phyloP scores from a whole-genome alignment of 2,888 invertebrate species.

The Ligdia adustata region DNA sequence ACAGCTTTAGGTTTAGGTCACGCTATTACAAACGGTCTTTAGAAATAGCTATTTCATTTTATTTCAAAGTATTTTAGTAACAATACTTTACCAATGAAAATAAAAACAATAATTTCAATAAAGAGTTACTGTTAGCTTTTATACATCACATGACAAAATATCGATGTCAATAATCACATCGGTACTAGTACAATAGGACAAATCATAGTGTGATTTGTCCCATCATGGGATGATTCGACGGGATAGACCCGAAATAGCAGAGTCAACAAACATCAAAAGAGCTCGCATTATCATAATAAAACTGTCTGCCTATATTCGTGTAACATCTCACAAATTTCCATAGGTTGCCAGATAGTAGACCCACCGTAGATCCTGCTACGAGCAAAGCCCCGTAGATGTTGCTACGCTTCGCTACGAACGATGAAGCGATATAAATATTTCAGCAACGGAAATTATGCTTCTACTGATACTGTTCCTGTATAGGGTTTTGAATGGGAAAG shows the following conservation, averaged over 20 bases:
- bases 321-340: constrained; percentile 25
- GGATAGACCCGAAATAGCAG: no score
- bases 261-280: constrained; percentile 11
- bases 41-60: constrained; percentile 7
- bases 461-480: constrained; percentile 65
- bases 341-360: constrained; percentile 43
- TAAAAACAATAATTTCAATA: no score
- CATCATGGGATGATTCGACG: no score
- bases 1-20: constrained; percentile 45
- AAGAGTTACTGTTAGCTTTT: no score
- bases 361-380: constrained; percentile 62
- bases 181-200: no score
- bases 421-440: constrained; percentile 73
- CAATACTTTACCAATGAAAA: neutral
- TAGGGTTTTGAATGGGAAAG: constrained; percentile 65
- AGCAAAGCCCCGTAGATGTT: constrained; percentile 47
- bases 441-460: constrained; percentile 81
- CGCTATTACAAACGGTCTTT: constrained; percentile 29
- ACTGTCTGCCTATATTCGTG: constrained; percentile 18
- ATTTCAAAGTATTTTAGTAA: neutral
- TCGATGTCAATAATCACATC: no score
- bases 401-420: constrained; percentile 49
- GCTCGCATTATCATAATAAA: constrained; percentile 19
- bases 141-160: no score
- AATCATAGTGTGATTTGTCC: no score